These are phyloP conservation scores for Heliothis peltigera DNA, from an alignment of 2,888 invertebrate species.

Conservation along the genomic window DNA sequence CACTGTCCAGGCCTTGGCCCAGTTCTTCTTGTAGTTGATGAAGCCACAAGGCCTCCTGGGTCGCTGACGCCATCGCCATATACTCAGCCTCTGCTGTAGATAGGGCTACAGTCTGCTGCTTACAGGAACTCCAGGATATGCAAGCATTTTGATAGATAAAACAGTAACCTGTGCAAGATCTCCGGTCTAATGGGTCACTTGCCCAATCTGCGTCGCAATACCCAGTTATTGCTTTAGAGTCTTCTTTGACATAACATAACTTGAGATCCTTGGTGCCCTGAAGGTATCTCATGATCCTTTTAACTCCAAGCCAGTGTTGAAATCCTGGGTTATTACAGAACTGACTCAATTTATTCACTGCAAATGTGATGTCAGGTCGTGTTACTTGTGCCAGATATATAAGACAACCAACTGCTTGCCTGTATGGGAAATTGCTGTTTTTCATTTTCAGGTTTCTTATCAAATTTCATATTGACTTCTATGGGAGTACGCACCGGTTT, in stretches of 20 bases:
- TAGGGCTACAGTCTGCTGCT: no score
- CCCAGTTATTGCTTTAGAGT: not conserved
- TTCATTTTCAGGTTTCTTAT: no score
- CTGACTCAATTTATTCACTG: conserved; percentile 1
- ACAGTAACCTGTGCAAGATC: not conserved
- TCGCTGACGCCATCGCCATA: no score
- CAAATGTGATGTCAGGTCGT: conserved; percentile 1
- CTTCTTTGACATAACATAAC: conserved; percentile 5
- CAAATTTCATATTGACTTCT: conserved; percentile 7
- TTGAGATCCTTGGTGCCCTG: conserved; percentile 1
- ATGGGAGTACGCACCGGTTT: conserved; percentile 4
- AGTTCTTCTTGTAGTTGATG: no score
- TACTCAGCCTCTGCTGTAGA: no score
- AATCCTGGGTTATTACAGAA: not conserved
- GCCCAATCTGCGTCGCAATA: conserved; percentile 1
- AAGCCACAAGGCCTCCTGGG: no score
- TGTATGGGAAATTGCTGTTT: no score
- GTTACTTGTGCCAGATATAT: conserved; percentile 1
- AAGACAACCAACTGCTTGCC: not conserved
- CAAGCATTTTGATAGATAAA: not conserved
- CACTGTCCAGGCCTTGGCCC: no score
- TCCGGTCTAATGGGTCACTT: not conserved
- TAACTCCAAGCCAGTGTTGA: conserved; percentile 10
- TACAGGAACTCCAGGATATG: not conserved
- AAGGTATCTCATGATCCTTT: conserved; percentile 1